A percentile compares a stretch with the other conserved stretches of the same genome.
These are phyloP conservation scores for Stegostoma tigrinum DNA, from an alignment of 2,113 vertebrate species.

Conservation along the genomic window DNA sequence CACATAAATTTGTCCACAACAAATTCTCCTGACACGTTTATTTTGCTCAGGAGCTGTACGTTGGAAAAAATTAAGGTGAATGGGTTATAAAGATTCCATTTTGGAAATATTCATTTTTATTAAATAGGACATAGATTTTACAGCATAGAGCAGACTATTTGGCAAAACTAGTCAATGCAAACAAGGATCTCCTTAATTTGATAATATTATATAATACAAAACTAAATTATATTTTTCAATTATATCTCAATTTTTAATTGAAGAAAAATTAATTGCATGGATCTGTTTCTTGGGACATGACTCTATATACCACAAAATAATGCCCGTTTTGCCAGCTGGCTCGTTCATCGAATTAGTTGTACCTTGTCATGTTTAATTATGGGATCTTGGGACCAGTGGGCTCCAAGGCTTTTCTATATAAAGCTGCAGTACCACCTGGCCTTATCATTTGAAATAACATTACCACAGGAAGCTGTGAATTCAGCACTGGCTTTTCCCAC, in stretches of 20 bases:
- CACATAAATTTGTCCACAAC: background rate
- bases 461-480: background rate
- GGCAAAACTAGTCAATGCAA: background rate
- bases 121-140: background rate
- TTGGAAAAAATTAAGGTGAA: background rate
- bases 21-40: background rate
- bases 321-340: background rate
- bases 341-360: background rate
- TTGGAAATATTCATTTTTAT: background rate
- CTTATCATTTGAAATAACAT: background rate
- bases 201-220: background rate
- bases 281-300: background rate
- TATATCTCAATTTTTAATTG: background rate
- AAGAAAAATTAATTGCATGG: background rate
- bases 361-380: constrained; percentile 5
- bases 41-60: background rate
- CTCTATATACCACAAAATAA: background rate
- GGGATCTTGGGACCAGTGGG: background rate
- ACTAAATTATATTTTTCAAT: background rate
- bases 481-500: background rate
- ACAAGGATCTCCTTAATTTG: background rate
- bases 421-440: background rate
- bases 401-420: background rate
- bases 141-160: background rate
- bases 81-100: background rate